Evolutionary conservation across 1,140 invertebrate species (phyloP).

Genomic region (Prorops nasuta): DNA sequence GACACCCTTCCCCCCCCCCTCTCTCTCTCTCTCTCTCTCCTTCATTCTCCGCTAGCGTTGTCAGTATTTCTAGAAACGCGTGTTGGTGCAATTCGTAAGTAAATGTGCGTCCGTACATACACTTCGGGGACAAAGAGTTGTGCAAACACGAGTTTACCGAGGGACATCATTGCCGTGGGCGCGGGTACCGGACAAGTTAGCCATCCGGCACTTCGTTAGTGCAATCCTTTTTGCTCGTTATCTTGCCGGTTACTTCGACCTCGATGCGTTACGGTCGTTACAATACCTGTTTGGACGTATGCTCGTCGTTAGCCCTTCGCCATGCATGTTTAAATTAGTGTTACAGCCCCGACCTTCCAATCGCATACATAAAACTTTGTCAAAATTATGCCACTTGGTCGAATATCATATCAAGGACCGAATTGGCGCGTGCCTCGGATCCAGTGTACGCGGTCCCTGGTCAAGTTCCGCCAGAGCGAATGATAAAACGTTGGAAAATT

Average conservation of each 20-base stretch:
- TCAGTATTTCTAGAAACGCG: background rate
- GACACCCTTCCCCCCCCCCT: background rate
- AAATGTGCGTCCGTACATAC: slow-evolving; percentile 11
- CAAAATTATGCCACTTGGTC: too few relatives aligned
- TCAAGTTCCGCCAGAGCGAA: too few relatives aligned
- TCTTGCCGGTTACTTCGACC: slow-evolving; percentile 40
- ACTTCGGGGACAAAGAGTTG: slow-evolving; percentile 49
- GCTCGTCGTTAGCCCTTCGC: too few relatives aligned
- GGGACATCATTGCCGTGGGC: slow-evolving; percentile 40
- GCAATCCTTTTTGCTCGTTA: slow-evolving; percentile 44
- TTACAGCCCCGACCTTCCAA: too few relatives aligned
- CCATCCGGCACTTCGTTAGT: slow-evolving; percentile 50
- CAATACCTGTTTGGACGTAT: too few relatives aligned
- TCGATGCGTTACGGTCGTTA: slow-evolving; percentile 36
- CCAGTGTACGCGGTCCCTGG: too few relatives aligned
- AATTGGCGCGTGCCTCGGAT: too few relatives aligned
- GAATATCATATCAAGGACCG: too few relatives aligned
- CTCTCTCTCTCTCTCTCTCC: slow-evolving; percentile 1
- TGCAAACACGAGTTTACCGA: slow-evolving; percentile 50
- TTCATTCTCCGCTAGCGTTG: background rate
- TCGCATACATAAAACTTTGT: too few relatives aligned
- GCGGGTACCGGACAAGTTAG: slow-evolving; percentile 34
- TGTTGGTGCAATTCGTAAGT: too few relatives aligned
- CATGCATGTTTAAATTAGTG: too few relatives aligned
- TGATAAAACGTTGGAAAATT: too few relatives aligned